Conservation (phyloP, 2,113 vertebrate genomes). For the Myocastor coypus region DNA sequence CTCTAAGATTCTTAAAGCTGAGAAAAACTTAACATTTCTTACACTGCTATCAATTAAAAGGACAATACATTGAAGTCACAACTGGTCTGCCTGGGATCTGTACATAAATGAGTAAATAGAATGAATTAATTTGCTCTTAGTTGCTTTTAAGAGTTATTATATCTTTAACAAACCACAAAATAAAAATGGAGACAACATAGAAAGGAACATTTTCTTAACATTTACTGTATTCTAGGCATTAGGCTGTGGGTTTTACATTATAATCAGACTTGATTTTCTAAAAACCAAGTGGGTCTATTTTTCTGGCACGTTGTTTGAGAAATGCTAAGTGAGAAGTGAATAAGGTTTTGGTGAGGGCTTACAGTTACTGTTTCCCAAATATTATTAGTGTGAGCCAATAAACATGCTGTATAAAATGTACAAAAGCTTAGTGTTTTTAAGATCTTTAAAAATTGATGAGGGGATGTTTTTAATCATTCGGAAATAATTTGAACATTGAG, state of each 20-base stretch:
- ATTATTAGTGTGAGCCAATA: not conserved
- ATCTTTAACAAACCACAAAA: not conserved
- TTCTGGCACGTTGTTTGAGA: not conserved
- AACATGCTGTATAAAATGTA: not conserved
- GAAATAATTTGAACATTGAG: not conserved
- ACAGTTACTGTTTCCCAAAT: not conserved
- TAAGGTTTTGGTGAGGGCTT: not conserved
- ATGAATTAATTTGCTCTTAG: not conserved
- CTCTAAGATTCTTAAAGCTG: not conserved
- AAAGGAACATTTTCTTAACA: not conserved
- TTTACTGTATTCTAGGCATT: not conserved
- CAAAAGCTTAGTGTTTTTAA: not conserved
- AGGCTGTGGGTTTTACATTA: too few relatives aligned
- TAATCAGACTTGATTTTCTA: too few relatives aligned
- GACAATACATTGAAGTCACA: not conserved
- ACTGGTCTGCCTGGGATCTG: not conserved
- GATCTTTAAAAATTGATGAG: not conserved
- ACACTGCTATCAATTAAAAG: not conserved
- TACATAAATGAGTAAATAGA: not conserved
- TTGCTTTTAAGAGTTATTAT: not conserved
- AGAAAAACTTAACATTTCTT: not conserved
- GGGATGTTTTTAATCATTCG: not conserved
- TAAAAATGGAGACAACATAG: not conserved
- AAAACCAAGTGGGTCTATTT: not conserved
- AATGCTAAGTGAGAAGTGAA: not conserved